Evolutionary conservation across 2,888 invertebrate species (phyloP), one percentile per base, ranked within the genome.

Genomic region (Noctua comes): DNA sequence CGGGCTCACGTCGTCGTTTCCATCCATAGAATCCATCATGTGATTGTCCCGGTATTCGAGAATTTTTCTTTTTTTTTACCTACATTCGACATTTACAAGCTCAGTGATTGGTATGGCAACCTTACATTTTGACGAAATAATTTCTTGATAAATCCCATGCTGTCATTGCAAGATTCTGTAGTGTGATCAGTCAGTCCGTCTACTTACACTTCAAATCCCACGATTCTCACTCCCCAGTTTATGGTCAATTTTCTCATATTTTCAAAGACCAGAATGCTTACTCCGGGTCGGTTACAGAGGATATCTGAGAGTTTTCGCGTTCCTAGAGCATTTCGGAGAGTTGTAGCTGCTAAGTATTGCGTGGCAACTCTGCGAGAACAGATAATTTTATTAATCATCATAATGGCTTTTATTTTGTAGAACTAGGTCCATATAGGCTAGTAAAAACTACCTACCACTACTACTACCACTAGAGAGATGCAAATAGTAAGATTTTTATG

Each of bases 141-240:
- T 62, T 27, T 62, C 1, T 43, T 13, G 62, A 72, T 43, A 31
- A 59, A 62, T 62, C 8, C 24, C 24, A 64, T 24, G 5, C 7
- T 43, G 21, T 43, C 54, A 24, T 40, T 27, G 2, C 18, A 4
- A 54, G 27, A 43, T 31, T 54, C 11, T 43, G 24, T 69, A 24
- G 24, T 3, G 10, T 31, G 46, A 13, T 13, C 5, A 57, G 43
- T 31, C 0, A 74, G 43, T 43, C 43, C 10, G 43, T 43, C 10
- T 21, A 95, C 97, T 97, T 96, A 98, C 98, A 99, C 98, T 97
- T 99, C 99, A 21, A 99, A 99, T 82, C 98, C 97, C 92, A 99
- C 98, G 16, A 99, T 98, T 95, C 98, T 98, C 74, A 99, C 98
- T 59, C 99, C 99, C 99, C 99, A 99, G 2, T 98, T 98, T 91